Base-by-base conservation (phyloP, 2,113 vertebrate species). In the Rhinopithecus roxellana region DNA sequence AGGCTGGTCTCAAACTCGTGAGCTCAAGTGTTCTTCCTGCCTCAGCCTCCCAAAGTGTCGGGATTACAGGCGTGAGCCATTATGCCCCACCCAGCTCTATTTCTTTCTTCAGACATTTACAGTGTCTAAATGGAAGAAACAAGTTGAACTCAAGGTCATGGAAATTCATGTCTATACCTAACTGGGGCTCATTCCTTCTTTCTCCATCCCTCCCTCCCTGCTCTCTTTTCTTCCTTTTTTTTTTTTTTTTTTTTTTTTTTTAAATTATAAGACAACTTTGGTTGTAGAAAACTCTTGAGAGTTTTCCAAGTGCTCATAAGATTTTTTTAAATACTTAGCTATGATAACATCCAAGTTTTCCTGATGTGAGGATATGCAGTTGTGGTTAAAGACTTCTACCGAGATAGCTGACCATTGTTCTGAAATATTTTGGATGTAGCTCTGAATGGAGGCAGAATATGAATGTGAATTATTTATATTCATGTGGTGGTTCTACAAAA, bases 131-230 rank as follows among this genome's bases (percentile, higher is more conserved):
- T 22, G n/a, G 50, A 74, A 45, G 86, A 75, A 75, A 48, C 0
- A 30, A 1, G 85, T 69, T 72, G 59, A 91, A 82, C 11, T 81
- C 43, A 55, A 61, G 55, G 6, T 23, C 11, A 2, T 86, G 74
- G 40, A 75, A 80, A 52, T 50, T 75, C 88, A 16, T 1, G 4
- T 59, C n/a, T 50, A 0, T 32, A 89, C 27, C 43, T 32, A 80
- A 38, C 7, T 14, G 23, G 59, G n/a, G 9, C 50, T 72, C 2
- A 2, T 45, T 48, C 3, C 20, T 30, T 8, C 14, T 67, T 35
- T 13, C 30, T 74, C 11, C 43, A 6, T 57, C 18, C 4, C 8
- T 69, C 9, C 57, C 25, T 50, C 6, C 23, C 1, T 43, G 0
- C 25, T 48, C 20, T 30, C 5, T 5, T 12, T 5, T 45, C 2